phyloP scores from a whole-genome alignment of 1,140 invertebrate species.

The Drosophila santomea region DNA sequence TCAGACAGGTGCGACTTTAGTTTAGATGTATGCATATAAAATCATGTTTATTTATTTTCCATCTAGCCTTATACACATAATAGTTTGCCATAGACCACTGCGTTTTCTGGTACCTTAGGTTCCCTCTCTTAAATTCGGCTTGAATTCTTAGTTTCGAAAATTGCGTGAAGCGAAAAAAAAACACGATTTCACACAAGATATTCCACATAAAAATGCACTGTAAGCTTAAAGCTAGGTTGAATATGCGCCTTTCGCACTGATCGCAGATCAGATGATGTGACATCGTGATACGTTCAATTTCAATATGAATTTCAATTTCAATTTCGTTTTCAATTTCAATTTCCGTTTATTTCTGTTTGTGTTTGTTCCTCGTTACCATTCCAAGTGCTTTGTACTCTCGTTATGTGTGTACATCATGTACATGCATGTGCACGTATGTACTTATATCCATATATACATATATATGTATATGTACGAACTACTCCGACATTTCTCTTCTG shows the following conservation, averaged over 20 bases:
- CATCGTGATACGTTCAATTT: neutral
- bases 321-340: neutral
- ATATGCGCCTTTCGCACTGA: constrained; percentile 33
- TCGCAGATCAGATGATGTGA: constrained; percentile 22
- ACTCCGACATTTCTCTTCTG: constrained; percentile 5
- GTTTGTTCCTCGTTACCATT: constrained; percentile 17
- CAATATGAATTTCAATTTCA: neutral
- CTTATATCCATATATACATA: too few relatives aligned
- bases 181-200: constrained; percentile 5
- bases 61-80: constrained; percentile 71
- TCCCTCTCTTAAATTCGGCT: constrained; percentile 70
- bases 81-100: constrained; percentile 75
- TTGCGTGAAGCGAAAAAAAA: constrained; percentile 25
- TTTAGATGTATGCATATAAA: constrained; percentile 57
- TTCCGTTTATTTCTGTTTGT: constrained; percentile 3
- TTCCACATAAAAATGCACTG: constrained; percentile 35
- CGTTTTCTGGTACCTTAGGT: constrained; percentile 36
- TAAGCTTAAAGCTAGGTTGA: constrained; percentile 39
- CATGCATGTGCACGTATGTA: constrained; percentile 5
- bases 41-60: constrained; percentile 67
- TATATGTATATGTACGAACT: constrained; percentile 22
- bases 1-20: neutral
- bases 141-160: constrained; percentile 38
- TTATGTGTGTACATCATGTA: constrained; percentile 6
- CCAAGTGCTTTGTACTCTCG: constrained; percentile 48